Conservation (phyloP, 2,888 invertebrate genomes). For the Pseudococcus jackbeardsleyi region DNA sequence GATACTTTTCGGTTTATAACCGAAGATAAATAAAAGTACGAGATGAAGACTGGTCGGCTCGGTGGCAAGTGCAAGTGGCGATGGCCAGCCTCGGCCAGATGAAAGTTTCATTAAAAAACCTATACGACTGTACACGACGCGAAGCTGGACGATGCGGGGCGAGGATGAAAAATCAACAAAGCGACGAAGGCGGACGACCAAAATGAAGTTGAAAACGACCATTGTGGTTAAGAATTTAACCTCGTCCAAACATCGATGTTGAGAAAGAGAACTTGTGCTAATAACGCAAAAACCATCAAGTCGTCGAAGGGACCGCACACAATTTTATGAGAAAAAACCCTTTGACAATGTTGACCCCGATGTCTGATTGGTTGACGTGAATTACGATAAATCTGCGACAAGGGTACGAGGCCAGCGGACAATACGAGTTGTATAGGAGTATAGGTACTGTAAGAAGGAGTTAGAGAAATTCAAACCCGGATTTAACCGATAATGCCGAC, state of each 20-base stretch:
- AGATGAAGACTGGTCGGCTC: neutral
- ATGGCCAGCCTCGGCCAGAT: neutral
- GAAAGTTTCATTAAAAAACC: slow-evolving; percentile 35
- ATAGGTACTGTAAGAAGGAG: neutral
- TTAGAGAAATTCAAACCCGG: neutral
- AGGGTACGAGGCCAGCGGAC: neutral
- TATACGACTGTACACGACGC: neutral
- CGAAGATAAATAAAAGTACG: slow-evolving; percentile 34
- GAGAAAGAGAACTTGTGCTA: slow-evolving; percentile 14
- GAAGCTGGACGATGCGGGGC: neutral
- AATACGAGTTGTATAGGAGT: neutral
- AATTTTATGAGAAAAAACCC: slow-evolving; percentile 34
- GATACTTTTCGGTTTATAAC: slow-evolving; percentile 6
- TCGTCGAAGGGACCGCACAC: neutral
- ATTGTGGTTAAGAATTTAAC: slow-evolving; percentile 31
- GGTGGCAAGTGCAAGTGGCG: neutral
- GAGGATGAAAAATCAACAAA: slow-evolving; percentile 33
- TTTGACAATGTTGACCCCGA: slow-evolving; percentile 35
- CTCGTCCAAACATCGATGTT: slow-evolving; percentile 24
- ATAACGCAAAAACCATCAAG: slow-evolving; percentile 34
- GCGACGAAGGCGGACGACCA: neutral
- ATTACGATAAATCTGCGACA: slow-evolving; percentile 15
- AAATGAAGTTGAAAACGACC: slow-evolving; percentile 43
- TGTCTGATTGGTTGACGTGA: slow-evolving; percentile 38
- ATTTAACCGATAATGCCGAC: neutral